Evolutionary conservation across 2,888 invertebrate genomes (phyloP), one percentile per base, ranked within the genome.

Genomic region (Lordiphosa fenestrarum): DNA sequence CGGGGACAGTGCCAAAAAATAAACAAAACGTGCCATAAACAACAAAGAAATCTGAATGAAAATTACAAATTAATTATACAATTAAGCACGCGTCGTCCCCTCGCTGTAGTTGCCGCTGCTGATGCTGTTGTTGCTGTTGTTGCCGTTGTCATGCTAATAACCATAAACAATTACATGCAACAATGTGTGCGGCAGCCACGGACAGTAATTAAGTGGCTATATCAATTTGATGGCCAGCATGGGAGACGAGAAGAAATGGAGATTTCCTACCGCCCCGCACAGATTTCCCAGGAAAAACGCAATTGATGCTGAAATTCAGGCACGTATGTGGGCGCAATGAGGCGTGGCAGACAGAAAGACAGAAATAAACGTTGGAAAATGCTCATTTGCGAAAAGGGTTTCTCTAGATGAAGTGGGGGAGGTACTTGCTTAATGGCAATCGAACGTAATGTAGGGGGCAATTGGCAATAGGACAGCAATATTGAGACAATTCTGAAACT

Each of bases 61-160:
- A 62, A 67, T 57, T 59, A 47, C 68, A 76, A 67, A 77, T 83
- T 75, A 77, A 77, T 77, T 83, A 66, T 68, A 60, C 57, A 72
- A 83, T 83, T 77, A 77, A 83, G 84, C 76, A 77, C 84, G 81
- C 80, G 73, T 67, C 73, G n/a, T n/a, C n/a, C n/a, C n/a, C n/a
- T n/a, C n/a, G 30, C 15, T 50, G 37, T 40, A 53, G 46, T 42
- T 55, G 52, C 48, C 36, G 50, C 38, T 65, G 58, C n/a, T n/a
- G n/a, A n/a, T n/a, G 30, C 15, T 50, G 37, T 40, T 56, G 46
- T 42, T 55, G 30, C 15, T 50, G 37, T 40, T 56, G 46, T 42
- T 55, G 52, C 48, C 36, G 50, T 39, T 65, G 58, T 60, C 53
- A 46, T 49, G 52, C 49, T 37, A 66, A 76, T 76, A 76, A 67